Base-by-base conservation (phyloP, 2,888 invertebrate species). In the Orchesella flavescens region DNA sequence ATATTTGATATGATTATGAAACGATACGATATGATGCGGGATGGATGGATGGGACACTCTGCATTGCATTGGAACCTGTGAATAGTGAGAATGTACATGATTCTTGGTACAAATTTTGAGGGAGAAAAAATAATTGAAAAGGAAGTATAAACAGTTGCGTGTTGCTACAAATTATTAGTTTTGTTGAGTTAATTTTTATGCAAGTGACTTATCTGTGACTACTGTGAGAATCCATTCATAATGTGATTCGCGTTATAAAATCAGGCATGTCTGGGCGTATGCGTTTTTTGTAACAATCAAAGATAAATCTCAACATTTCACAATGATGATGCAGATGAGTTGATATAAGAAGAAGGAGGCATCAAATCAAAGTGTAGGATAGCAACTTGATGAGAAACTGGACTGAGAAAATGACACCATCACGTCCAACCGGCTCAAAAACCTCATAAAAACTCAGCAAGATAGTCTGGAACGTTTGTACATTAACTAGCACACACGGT, bases 141-240 rank as follows among this genome's bases (percentile, higher is more conserved):
- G 17, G 57, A 57, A 57, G 57, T n/a, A 17, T 1, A 57, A n/a
- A 17, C 57, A 10, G n/a, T 57, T 10, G 10, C 55, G 13, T 17
- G 57, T n/a, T 53, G 13, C 53, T 53, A 55, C 34, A 72, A 73
- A 74, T 74, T 57, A 44, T 63, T 23, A 19, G 24, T 46, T 74
- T 63, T 74, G 74, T 24, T 74, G 74, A 74, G 74, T 74, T 74
- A 74, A 74, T 63, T 74, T 49, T 21, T 61, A 57, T 17, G 9
- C 5, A 0, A 19, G 46, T 12, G 74, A 74, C 61, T 57, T 74
- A 74, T 74, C 74, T 73, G 17, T 73, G 61, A 44, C 23, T 59
- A 9, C 43, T 73, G 73, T 61, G 73, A 61, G 61, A 72, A 72
- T 19, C 59, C 21, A 61, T 73, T 46, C n/a, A 55, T 71, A 53